Conservation (phyloP, 2,797 vertebrate species). For the Sebastes diaconus region DNA sequence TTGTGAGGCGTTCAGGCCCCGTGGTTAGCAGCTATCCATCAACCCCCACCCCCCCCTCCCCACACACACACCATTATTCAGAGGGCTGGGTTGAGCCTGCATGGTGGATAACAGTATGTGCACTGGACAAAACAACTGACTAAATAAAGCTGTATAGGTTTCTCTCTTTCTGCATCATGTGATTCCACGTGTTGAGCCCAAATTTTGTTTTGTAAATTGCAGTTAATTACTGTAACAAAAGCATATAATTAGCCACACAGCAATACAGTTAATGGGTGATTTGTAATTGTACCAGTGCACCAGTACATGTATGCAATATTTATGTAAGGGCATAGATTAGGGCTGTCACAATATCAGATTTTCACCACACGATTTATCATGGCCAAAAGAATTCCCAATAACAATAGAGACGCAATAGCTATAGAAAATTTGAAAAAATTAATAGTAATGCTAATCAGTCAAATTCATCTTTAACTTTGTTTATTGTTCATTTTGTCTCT, state of each 20-base stretch:
- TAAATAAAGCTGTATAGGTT: neutral
- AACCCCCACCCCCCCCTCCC: neutral
- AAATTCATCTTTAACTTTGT: no score
- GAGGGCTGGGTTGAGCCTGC: constrained; percentile 10
- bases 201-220: neutral
- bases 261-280: neutral
- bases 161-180: neutral
- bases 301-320: neutral
- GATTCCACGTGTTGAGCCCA: neutral
- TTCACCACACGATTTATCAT: neutral
- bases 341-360: neutral
- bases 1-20: constrained; percentile 75
- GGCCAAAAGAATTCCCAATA: neutral
- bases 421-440: no score
- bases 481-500: no score
- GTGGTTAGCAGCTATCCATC: constrained; percentile 80
- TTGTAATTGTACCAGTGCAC: neutral
- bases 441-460: no score
- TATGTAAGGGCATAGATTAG: neutral
- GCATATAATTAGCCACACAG: neutral
- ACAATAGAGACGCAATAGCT: neutral
- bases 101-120: constrained; percentile 8
- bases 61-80: constrained; percentile 63
- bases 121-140: constrained; percentile 6
- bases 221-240: neutral